Conservation (phyloP, 2,888 invertebrate species). For the Drosophila pseudotalamancana region DNA sequence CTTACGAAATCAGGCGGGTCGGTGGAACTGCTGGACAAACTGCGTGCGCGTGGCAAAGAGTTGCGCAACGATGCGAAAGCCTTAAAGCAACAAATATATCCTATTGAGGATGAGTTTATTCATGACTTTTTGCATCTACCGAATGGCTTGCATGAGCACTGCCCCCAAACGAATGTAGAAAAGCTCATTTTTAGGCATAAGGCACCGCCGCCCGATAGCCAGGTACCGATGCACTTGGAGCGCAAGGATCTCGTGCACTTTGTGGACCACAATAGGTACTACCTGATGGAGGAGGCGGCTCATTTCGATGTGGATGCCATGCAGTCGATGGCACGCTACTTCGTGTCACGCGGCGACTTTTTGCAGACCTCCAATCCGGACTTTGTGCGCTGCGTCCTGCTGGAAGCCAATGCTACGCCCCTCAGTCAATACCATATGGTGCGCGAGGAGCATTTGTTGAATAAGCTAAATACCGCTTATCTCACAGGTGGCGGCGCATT, state of each 20-base stretch:
- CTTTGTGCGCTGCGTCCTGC: conserved; percentile 89
- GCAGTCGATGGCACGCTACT: conserved; percentile 78
- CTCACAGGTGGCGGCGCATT: conserved; percentile 91
- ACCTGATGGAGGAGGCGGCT: conserved; percentile 89
- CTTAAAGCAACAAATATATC: conserved; percentile 88
- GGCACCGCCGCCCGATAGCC: conserved; percentile 4
- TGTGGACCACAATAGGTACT: conserved; percentile 85
- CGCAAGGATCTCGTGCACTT: conserved; percentile 78
- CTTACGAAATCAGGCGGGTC: conserved; percentile 79
- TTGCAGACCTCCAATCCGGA: conserved; percentile 90
- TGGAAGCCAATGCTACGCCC: conserved; percentile 88
- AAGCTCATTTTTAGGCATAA: conserved; percentile 73
- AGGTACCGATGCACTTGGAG: conserved; percentile 77
- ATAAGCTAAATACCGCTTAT: conserved; percentile 87
- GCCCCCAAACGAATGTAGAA: conserved; percentile 84
- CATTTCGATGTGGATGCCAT: conserved; percentile 87
- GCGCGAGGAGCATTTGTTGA: conserved; percentile 85
- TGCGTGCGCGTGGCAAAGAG: conserved; percentile 86
- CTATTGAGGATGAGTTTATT: conserved; percentile 89
- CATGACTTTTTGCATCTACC: conserved; percentile 88
- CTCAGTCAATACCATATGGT: conserved; percentile 87
- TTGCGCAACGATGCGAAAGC: conserved; percentile 88
- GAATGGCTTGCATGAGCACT: conserved; percentile 88
- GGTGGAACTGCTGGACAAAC: conserved; percentile 83
- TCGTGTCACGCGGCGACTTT: conserved; percentile 85